Conservation (phyloP, 2,888 invertebrate genomes). For the Aspidapion aeneum region DNA sequence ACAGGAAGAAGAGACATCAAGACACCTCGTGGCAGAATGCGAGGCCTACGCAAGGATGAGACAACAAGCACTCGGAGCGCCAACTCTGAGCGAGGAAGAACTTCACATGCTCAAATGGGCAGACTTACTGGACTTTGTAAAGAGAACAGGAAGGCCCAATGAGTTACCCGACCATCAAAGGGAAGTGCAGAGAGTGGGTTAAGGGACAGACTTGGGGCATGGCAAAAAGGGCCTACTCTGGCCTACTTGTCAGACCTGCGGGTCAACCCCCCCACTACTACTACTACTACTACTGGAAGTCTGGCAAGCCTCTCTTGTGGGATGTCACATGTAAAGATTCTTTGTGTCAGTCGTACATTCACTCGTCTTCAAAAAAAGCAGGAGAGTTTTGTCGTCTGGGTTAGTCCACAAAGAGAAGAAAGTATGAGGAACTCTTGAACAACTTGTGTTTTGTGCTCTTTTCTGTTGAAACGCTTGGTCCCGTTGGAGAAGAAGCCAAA, state of each 20-base stretch:
- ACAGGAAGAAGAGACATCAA: not conserved
- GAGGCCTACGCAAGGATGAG: not conserved
- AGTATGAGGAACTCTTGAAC: too few relatives aligned
- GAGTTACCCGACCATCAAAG: too few relatives aligned
- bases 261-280: not conserved
- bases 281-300: not conserved
- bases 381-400: too few relatives aligned
- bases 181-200: not conserved
- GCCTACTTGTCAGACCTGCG: not conserved
- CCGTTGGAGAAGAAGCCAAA: too few relatives aligned
- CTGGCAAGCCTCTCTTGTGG: too few relatives aligned
- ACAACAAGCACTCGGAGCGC: not conserved
- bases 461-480: too few relatives aligned
- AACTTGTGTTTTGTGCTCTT: too few relatives aligned
- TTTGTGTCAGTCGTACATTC: too few relatives aligned
- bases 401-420: too few relatives aligned
- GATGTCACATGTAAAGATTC: too few relatives aligned
- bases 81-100: not conserved
- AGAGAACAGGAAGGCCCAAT: not conserved
- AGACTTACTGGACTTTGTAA: not conserved
- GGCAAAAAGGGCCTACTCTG: not conserved
- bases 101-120: not conserved
- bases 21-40: not conserved
- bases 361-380: too few relatives aligned
- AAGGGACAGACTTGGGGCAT: not conserved